Percentiles rank a stretch among this genome's conserved stretches.
Evolutionary conservation across 2,113 vertebrate genomes (phyloP).

Genomic region (Corynorhinus townsendii): DNA sequence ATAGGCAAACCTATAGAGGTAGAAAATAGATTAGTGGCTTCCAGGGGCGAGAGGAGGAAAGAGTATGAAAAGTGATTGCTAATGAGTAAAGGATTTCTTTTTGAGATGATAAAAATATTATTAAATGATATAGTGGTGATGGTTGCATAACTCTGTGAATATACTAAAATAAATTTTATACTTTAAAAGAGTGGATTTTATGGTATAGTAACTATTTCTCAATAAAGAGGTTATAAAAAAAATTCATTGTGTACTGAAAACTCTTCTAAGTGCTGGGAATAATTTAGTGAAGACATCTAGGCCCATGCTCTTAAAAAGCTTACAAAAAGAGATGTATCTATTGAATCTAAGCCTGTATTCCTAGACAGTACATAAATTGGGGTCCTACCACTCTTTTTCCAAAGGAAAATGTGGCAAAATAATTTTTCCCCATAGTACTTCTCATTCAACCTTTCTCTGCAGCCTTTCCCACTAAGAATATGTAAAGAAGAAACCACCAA

Average conservation of each 20-base stretch:
- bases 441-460: not conserved
- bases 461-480: conserved; percentile 3
- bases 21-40: not conserved
- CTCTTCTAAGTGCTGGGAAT: not conserved
- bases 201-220: not conserved
- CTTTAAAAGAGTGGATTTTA: conserved; percentile 14
- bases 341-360: not conserved
- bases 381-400: not conserved
- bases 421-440: not conserved
- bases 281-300: not conserved
- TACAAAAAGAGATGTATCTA: not conserved
- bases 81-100: not conserved
- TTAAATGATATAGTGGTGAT: not conserved
- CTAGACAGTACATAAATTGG: not conserved
- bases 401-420: not conserved
- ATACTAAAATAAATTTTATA: not conserved
- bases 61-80: not conserved
- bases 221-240: not conserved
- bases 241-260: not conserved
- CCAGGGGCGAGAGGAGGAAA: not conserved
- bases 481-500: not conserved
- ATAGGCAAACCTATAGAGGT: not conserved
- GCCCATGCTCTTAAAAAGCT: not conserved
- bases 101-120: not conserved
- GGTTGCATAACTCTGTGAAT: not conserved